phyloP scores from a whole-genome alignment of 2,113 vertebrate genomes.

The Erythrolamprus reginae region DNA sequence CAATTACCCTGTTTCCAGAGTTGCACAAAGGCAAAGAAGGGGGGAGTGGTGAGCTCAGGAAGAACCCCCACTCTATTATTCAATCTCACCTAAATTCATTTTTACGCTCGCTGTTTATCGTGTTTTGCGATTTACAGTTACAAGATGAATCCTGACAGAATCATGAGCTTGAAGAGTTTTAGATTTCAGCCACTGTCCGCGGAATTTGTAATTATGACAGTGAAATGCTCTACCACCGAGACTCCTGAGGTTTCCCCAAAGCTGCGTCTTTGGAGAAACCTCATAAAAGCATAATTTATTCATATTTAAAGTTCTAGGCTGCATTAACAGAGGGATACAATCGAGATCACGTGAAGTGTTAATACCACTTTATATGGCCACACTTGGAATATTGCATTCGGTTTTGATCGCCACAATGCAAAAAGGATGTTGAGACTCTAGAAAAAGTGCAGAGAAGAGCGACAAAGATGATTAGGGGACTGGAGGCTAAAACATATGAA shows the following conservation, averaged over 20 bases:
- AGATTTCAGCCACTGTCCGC: neutral
- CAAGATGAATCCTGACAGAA: neutral
- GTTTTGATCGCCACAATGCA: no score
- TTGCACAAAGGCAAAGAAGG: neutral
- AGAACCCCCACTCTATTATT: neutral
- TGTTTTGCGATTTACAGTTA: neutral
- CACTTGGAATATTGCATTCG: no score
- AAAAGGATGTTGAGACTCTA: no score
- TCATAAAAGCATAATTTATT: neutral
- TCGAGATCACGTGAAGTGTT: no score
- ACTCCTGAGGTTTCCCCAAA: neutral
- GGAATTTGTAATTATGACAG: neutral
- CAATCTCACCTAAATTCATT: neutral
- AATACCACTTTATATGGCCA: no score
- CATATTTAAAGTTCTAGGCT: neutral
- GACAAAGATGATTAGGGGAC: no score
- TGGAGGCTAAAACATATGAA: no score
- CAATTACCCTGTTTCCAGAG: constrained; percentile 6
- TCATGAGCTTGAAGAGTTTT: neutral
- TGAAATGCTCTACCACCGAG: neutral
- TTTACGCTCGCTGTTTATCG: neutral
- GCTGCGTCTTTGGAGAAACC: neutral
- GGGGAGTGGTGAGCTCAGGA: neutral
- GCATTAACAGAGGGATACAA: no score
- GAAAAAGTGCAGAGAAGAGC: no score